Evolutionary conservation across 2,113 vertebrate genomes (phyloP).

Genomic region (Hyperopisus bebe): DNA sequence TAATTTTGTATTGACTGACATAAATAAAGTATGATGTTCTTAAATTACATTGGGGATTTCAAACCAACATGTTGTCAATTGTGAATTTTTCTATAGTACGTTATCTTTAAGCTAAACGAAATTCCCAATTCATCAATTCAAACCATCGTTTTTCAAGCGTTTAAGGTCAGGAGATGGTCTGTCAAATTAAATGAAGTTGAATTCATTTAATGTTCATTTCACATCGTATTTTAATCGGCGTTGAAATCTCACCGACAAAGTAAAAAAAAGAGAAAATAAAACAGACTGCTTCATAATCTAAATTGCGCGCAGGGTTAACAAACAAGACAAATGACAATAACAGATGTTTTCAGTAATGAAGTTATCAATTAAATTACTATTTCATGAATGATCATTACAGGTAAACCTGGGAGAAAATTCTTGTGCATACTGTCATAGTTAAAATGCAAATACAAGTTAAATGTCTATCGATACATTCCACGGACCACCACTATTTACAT

Average conservation of each 20-base stretch:
- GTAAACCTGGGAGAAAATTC: too few relatives aligned
- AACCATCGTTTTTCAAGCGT: background rate
- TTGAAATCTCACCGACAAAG: background rate
- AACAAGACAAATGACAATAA: too few relatives aligned
- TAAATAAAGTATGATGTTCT: background rate
- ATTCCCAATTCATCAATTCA: background rate
- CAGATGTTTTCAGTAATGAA: too few relatives aligned
- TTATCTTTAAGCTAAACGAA: background rate
- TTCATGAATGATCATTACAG: too few relatives aligned
- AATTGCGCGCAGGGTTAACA: too few relatives aligned
- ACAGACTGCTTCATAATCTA: too few relatives aligned
- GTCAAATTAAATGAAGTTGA: background rate
- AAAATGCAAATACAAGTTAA: too few relatives aligned
- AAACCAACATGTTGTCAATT: background rate
- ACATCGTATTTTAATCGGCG: background rate
- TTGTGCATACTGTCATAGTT: accelerated
- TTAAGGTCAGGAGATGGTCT: background rate
- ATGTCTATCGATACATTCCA: too few relatives aligned
- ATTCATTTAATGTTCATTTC: background rate
- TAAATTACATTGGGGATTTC: background rate
- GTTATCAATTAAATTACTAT: too few relatives aligned
- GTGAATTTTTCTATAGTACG: background rate
- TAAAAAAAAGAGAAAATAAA: background rate
- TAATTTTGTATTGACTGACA: too few relatives aligned
- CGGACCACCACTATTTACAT: background rate